Conservation (phyloP, 2,888 invertebrate genomes). For the Electrophaes corylata region DNA sequence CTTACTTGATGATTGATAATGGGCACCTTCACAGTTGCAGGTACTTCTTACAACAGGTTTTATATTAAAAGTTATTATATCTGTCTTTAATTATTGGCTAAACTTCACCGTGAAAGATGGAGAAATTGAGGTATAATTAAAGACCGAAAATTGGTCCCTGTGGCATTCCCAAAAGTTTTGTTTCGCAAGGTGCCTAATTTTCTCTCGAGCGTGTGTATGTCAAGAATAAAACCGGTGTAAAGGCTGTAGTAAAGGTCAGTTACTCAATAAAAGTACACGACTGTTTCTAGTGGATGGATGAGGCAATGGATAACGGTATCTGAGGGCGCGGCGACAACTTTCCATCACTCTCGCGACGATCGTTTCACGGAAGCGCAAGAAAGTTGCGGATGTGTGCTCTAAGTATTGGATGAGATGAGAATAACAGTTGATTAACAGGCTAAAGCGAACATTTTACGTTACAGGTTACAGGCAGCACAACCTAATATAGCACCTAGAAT, state of each 20-base stretch:
- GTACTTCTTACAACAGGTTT: not conserved
- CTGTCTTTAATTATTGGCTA: not conserved
- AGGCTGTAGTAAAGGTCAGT: constrained; percentile 63
- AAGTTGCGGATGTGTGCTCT: constrained; percentile 44
- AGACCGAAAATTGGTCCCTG: constrained; percentile 27
- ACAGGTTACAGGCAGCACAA: not conserved
- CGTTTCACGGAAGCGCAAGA: constrained; percentile 59
- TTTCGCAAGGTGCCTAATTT: constrained; percentile 38
- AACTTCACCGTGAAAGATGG: constrained; percentile 4
- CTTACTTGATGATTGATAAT: constrained; percentile 36
- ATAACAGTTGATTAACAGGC: constrained; percentile 43
- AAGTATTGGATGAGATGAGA: constrained; percentile 43
- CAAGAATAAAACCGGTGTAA: constrained; percentile 51
- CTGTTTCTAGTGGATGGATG: constrained; percentile 42
- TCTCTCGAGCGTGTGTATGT: constrained; percentile 36
- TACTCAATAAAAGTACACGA: constrained; percentile 51
- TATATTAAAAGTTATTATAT: not conserved
- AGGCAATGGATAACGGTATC: constrained; percentile 53
- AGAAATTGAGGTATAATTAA: constrained; percentile 9
- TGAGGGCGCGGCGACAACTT: constrained; percentile 65
- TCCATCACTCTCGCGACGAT: constrained; percentile 52
- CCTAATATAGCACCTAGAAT: not conserved
- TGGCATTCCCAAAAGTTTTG: constrained; percentile 22
- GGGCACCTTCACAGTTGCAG: constrained; percentile 11
- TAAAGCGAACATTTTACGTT: constrained; percentile 14